A percentile compares a stretch with the other conserved stretches of the same genome.
phyloP scores from a whole-genome alignment of 1,140 invertebrate genomes.

The Pectinophora gossypiella region DNA sequence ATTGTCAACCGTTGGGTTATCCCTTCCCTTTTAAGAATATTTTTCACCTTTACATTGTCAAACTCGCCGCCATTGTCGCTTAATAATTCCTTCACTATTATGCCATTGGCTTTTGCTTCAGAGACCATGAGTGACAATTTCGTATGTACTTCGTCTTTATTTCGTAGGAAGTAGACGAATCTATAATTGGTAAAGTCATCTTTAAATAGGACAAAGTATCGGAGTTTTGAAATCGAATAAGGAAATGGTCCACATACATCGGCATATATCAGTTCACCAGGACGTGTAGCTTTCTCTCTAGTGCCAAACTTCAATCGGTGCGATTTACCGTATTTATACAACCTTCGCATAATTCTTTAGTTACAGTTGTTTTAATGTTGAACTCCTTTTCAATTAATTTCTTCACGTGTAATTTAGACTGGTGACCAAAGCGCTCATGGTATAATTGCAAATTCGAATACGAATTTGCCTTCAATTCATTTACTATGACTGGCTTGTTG shows the following conservation, averaged over 20 bases:
- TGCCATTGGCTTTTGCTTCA: conserved; percentile 3
- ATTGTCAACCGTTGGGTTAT: conserved; percentile 36
- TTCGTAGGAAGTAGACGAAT: conserved; percentile 5
- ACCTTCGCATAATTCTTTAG: conserved; percentile 13
- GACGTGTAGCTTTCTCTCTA: conserved; percentile 16
- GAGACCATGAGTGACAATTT: background rate
- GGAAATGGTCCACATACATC: conserved; percentile 14
- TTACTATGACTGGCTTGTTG: no score
- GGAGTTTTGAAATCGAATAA: background rate
- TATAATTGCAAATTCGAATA: background rate
- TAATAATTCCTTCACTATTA: conserved; percentile 12
- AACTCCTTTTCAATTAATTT: conserved; percentile 4
- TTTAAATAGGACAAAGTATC: conserved; percentile 14
- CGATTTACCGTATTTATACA: conserved; percentile 21
- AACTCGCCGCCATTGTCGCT: conserved; percentile 43
- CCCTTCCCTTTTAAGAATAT: conserved; percentile 28
- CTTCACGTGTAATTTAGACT: background rate
- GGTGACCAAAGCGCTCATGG: conserved; percentile 4
- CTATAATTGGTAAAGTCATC: conserved; percentile 7
- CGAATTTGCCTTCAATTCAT: background rate
- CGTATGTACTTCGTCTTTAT: background rate
- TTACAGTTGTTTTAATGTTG: conserved; percentile 8
- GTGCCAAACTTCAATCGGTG: conserved; percentile 16
- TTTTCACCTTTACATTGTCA: conserved; percentile 32
- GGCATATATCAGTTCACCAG: conserved; percentile 9